These are phyloP conservation scores for Pocillopora verrucosa DNA, from an alignment of 64 coral and sea anemone species.

Conservation along the genomic window DNA sequence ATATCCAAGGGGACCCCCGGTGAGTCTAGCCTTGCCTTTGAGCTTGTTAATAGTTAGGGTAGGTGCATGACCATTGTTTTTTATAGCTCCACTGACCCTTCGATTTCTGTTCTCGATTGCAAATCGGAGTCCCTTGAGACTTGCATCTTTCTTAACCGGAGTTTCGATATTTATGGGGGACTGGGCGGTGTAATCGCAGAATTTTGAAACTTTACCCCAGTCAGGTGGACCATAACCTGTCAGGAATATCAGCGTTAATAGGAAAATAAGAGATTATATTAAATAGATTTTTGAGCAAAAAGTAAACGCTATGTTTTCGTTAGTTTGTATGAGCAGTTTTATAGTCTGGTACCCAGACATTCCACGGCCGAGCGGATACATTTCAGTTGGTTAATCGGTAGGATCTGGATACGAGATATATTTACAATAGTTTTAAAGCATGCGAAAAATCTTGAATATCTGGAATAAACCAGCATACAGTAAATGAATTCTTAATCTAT, in stretches of 20 bases:
- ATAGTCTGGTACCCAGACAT: too few relatives aligned
- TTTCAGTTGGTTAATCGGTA: too few relatives aligned
- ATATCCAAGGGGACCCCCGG: conserved; percentile 39
- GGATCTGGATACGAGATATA: too few relatives aligned
- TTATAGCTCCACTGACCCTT: conserved; percentile 33
- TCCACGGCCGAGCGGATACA: too few relatives aligned
- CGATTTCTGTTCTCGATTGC: background rate
- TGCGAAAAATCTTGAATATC: too few relatives aligned
- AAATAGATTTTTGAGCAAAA: too few relatives aligned
- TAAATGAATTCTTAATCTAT: too few relatives aligned
- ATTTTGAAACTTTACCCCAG: conserved; percentile 28
- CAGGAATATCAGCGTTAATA: background rate
- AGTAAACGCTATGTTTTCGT: too few relatives aligned
- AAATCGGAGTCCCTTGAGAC: conserved; percentile 11
- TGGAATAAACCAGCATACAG: too few relatives aligned
- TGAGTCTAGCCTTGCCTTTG: conserved; percentile 22
- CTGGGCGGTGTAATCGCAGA: conserved; percentile 40
- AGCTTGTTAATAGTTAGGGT: conserved; percentile 41
- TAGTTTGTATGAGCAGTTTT: too few relatives aligned
- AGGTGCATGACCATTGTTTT: conserved; percentile 70
- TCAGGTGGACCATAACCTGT: conserved; percentile 59
- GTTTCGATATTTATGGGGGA: conserved; percentile 69
- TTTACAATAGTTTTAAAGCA: too few relatives aligned
- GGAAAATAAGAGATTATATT: too few relatives aligned
- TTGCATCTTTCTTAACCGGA: background rate